Conservation (phyloP, 2,797 vertebrate genomes). For the Paedocypris micromegethes region DNA sequence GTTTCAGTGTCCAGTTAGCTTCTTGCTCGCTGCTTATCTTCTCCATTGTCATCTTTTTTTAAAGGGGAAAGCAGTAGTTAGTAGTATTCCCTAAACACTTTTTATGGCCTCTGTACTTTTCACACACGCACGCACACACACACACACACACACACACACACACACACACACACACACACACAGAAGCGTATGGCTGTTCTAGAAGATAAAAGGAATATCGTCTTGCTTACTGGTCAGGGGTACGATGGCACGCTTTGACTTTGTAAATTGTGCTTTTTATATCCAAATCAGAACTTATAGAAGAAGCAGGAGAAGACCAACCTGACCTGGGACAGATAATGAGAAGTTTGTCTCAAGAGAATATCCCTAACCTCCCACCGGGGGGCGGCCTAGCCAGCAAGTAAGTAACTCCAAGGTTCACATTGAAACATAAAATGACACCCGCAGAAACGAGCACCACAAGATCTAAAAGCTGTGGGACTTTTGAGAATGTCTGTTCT, state of each 20-base stretch:
- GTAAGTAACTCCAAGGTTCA: conserved; percentile 66
- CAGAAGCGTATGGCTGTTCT: too few species aligned
- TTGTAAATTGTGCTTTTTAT: conserved; percentile 20
- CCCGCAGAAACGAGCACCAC: not conserved
- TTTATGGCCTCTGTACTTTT: too few species aligned
- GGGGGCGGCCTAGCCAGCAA: conserved; percentile 98
- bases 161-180: too few species aligned
- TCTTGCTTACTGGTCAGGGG: too few species aligned
- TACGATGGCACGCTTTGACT: conserved; percentile 1
- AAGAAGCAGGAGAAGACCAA: conserved; percentile 86
- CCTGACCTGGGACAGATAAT: conserved; percentile 93
- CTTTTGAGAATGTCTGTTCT: too few species aligned
- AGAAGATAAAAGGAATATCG: too few species aligned
- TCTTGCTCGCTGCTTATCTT: conserved; percentile 5
- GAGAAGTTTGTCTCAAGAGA: conserved; percentile 90
- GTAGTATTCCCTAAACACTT: not conserved
- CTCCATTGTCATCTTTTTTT: not conserved
- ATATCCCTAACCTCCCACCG: conserved; percentile 91
- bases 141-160: too few species aligned
- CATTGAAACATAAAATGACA: not conserved
- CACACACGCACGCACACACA: too few species aligned
- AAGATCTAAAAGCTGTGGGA: not conserved
- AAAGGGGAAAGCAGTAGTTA: not conserved
- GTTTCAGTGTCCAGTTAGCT: not conserved
- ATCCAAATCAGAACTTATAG: conserved; percentile 75